phyloP scores from a whole-genome alignment of 2,888 invertebrate genomes.

The Campoplex nolae region DNA sequence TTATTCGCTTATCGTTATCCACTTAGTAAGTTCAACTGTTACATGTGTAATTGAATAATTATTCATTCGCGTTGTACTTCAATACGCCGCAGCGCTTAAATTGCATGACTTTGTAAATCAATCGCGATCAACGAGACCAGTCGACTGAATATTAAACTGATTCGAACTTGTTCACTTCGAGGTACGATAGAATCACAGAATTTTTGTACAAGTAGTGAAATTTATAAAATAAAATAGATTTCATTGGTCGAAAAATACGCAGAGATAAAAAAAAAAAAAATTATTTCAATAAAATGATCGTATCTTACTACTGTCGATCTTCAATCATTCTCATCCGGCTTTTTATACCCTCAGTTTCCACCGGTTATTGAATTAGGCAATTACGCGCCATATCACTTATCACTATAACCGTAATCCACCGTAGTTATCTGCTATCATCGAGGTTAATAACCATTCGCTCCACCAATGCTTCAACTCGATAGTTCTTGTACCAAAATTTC shows the following conservation, averaged over 20 bases:
- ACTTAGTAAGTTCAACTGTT: background rate
- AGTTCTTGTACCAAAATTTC: background rate
- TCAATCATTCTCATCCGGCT: background rate
- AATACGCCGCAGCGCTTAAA: background rate
- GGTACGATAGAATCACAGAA: background rate
- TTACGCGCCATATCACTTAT: background rate
- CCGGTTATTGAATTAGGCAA: constrained; percentile 6
- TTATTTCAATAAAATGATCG: background rate
- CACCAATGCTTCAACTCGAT: background rate
- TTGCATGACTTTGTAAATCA: constrained; percentile 7
- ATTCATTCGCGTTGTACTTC: constrained; percentile 5
- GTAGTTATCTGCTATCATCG: background rate
- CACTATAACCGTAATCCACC: constrained; percentile 2
- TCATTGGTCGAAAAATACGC: background rate
- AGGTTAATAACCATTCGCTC: constrained; percentile 6
- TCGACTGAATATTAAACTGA: background rate
- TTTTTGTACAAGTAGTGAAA: background rate
- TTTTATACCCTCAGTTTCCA: background rate
- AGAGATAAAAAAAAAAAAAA: background rate
- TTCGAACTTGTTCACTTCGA: background rate
- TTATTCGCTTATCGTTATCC: background rate
- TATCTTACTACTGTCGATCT: background rate
- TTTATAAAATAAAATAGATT: background rate
- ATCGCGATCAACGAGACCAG: background rate
- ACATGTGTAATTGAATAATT: constrained; percentile 1